A percentile compares a stretch with the other conserved stretches of the same genome.
phyloP scores from a whole-genome alignment of 2,888 invertebrate species.

The Amphipoea lucens region DNA sequence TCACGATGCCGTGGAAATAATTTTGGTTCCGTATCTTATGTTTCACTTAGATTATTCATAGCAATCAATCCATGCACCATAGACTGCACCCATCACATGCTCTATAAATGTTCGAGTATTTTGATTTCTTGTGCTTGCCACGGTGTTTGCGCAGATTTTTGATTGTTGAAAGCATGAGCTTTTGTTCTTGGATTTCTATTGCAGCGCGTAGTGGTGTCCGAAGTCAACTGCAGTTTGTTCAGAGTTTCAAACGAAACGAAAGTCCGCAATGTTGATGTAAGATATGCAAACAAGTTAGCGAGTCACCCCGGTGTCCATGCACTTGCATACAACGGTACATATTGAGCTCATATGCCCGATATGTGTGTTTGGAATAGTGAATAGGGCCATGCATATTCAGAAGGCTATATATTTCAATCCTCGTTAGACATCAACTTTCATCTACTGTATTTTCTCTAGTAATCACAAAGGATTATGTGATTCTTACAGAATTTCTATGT shows the following conservation, averaged over 20 bases:
- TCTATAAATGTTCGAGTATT: conserved; percentile 67
- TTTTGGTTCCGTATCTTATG: conserved; percentile 57
- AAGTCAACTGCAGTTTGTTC: conserved; percentile 89
- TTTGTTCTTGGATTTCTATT: conserved; percentile 67
- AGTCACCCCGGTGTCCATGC: conserved; percentile 82
- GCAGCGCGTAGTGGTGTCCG: conserved; percentile 69
- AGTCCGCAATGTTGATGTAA: conserved; percentile 78
- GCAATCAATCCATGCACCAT: conserved; percentile 67
- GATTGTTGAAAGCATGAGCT: conserved; percentile 74
- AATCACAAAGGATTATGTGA: conserved; percentile 19
- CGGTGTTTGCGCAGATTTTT: conserved; percentile 73
- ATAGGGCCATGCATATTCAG: conserved; percentile 79
- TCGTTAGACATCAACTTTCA: conserved; percentile 69
- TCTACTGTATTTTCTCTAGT: conserved; percentile 59
- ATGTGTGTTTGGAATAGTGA: conserved; percentile 79
- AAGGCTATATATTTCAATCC: conserved; percentile 73
- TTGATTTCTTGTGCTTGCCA: conserved; percentile 69
- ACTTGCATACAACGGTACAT: conserved; percentile 83
- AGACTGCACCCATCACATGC: conserved; percentile 72
- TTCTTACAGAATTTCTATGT: not conserved
- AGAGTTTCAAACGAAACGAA: conserved; percentile 74
- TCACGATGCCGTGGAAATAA: conserved; percentile 60
- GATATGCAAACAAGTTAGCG: conserved; percentile 83
- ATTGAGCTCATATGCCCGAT: conserved; percentile 81
- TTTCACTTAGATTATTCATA: conserved; percentile 63